Evolutionary conservation across 2,797 vertebrate species (phyloP), one percentile per base, ranked within the genome.

Genomic region (Dromococcyx pavoninus): DNA sequence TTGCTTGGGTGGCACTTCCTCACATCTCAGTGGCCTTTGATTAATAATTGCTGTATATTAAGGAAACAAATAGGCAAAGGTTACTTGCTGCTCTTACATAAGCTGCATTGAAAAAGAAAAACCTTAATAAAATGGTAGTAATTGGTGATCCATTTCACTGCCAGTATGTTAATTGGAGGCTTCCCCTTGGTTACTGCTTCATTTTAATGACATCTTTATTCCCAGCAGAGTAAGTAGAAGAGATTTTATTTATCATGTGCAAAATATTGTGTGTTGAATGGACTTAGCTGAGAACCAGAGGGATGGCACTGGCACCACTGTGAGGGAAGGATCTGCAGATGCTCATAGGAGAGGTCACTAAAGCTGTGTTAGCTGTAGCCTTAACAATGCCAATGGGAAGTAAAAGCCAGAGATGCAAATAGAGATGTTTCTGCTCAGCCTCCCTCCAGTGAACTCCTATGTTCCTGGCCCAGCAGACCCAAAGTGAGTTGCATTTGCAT

Each of bases 401-500:
- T 65, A 61, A 53, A 74, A 89, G 43, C 46, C 87, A 60, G 69
- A 30, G 41, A 86, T 18, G 28, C 53, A 87, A 94, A 77, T 6
- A 53, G 66, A 88, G 46, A 44, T 30, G 28, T 51, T 75, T 56
- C 25, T 84, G 24, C 43, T 86, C 71, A 71, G 41, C 86, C 19
- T 86, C 51, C 84, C 72, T 73, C 66, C 62, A 43, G 28, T 39
- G 73, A 89, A 53, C 80, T 58, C 7, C 43, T 72, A 14, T 2
- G 8, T 28, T 87, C 74, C 67, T 91, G 82, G 77, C 86, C 93
- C 56, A 90, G 92, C 56, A 92, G 92, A 85, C 92, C 87, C 35
- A 23, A 79, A 56, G 22, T 14, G 44, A 79, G 76, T 87, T n/a
- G n/a, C n/a, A n/a, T n/a, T 88, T 91, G 87, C 79, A 70, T 93